Evolutionary conservation across 2,113 vertebrate genomes (phyloP).

Genomic region (Pedetes capensis): DNA sequence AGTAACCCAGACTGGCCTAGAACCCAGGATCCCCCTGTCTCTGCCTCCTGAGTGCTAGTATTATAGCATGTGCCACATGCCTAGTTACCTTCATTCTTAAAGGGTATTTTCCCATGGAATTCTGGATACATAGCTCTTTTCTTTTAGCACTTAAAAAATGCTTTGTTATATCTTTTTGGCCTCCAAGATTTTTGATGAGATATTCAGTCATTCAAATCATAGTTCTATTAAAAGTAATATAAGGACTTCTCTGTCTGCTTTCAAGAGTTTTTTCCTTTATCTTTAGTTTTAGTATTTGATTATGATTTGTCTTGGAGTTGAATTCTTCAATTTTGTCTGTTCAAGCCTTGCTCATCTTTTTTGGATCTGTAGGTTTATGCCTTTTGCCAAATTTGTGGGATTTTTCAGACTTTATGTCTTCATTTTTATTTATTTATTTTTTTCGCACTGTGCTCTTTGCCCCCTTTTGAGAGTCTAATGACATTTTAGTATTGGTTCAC

Average conservation of each 20-base stretch:
- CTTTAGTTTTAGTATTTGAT: neutral
- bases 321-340: neutral
- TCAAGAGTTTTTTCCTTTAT: neutral
- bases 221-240: neutral
- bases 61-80: too few species aligned
- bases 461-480: neutral
- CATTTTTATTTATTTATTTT: neutral
- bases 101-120: neutral
- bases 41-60: too few species aligned
- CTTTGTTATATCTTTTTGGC: neutral
- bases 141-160: too few species aligned
- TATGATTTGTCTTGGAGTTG: slow-evolving; percentile 27
- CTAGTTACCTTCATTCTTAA: neutral
- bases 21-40: too few species aligned
- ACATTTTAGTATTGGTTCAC: neutral
- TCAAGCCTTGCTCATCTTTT: neutral
- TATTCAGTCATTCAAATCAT: neutral
- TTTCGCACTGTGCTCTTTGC: neutral
- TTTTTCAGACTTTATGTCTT: neutral
- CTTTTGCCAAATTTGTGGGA: neutral
- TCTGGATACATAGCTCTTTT: neutral
- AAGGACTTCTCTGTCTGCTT: neutral
- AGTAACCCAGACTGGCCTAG: too few species aligned
- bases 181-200: neutral
- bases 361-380: neutral